A percentile compares a stretch with the other conserved stretches of the same genome.
phyloP scores from a whole-genome alignment of 2,797 vertebrate genomes.

The Acestrorhynchus altus region DNA sequence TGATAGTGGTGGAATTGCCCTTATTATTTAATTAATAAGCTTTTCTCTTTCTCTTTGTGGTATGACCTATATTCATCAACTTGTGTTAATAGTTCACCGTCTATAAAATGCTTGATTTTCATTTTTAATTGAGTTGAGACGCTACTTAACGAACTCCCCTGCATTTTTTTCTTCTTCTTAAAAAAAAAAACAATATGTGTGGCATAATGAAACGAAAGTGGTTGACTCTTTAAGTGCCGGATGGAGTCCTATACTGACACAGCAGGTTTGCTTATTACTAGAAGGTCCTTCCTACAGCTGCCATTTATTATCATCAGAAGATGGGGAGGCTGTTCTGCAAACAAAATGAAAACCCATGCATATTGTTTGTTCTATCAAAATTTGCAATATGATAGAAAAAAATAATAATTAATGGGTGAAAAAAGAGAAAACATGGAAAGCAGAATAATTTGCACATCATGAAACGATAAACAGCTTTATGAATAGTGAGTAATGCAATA shows the following conservation, averaged over 20 bases:
- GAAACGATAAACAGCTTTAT: slow-evolving; percentile 23
- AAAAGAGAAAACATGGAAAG: background rate
- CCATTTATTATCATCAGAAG: slow-evolving; percentile 23
- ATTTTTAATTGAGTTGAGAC: slow-evolving; percentile 72
- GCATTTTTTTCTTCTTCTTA: slow-evolving; percentile 11
- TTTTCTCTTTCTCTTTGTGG: slow-evolving; percentile 64
- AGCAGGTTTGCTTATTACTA: slow-evolving; percentile 45
- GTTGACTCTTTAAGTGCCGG: slow-evolving; percentile 50
- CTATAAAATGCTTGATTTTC: slow-evolving; percentile 68
- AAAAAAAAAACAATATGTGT: slow-evolving; percentile 53
- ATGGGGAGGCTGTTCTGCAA: background rate
- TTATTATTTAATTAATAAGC: slow-evolving; percentile 69
- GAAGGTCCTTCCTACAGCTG: slow-evolving; percentile 11
- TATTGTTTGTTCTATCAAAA: slow-evolving; percentile 5
- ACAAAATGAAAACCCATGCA: background rate
- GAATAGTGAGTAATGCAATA: slow-evolving; percentile 24
- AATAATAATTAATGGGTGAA: background rate
- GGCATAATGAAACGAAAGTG: slow-evolving; percentile 55
- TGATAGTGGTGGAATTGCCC: slow-evolving; percentile 59
- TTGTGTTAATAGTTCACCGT: slow-evolving; percentile 67
- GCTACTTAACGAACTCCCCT: slow-evolving; percentile 58
- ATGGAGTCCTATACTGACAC: slow-evolving; percentile 53
- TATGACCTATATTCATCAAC: slow-evolving; percentile 70
- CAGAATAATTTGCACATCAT: slow-evolving; percentile 17
- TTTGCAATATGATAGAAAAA: background rate